Evolutionary conservation across 2,113 vertebrate species (phyloP).

Genomic region (Lagenorhynchus albirostris): DNA sequence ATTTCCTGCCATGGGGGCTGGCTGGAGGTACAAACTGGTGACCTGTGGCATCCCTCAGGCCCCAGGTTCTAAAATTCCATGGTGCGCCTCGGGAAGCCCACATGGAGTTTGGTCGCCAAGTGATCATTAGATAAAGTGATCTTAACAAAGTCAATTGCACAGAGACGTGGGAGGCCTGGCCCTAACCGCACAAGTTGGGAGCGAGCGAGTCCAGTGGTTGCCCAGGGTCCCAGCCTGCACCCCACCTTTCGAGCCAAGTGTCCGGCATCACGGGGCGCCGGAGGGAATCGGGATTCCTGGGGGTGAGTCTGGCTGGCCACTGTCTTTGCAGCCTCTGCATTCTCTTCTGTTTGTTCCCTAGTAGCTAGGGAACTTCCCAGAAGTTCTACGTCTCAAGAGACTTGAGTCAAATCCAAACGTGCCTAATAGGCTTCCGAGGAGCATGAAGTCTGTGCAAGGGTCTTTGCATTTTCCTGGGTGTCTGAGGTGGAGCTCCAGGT

Average conservation of each 20-base stretch:
- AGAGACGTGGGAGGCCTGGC: not conserved
- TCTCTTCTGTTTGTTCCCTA: not conserved
- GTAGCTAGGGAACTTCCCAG: not conserved
- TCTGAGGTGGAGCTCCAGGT: not conserved
- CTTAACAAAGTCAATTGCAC: not conserved
- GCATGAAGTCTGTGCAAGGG: fast-evolving
- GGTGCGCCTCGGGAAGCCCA: not conserved
- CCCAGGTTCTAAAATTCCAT: not conserved
- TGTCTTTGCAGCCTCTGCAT: not conserved
- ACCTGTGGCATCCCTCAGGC: not conserved
- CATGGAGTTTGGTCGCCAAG: not conserved
- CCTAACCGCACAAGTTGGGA: not conserved
- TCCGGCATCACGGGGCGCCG: fast-evolving
- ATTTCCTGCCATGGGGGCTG: not conserved
- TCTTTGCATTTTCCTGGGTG: not conserved
- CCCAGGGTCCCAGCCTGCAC: not conserved
- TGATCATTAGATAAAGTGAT: not conserved
- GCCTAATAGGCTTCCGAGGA: not conserved
- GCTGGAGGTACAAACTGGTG: not conserved
- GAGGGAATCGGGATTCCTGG: not conserved
- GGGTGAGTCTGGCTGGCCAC: not conserved
- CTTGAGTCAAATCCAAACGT: not conserved
- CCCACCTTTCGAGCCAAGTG: not conserved
- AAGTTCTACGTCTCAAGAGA: not conserved
- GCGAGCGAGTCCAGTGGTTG: not conserved